Base-by-base conservation (phyloP, 2,113 vertebrate genomes). In the Agapornis roseicollis region DNA sequence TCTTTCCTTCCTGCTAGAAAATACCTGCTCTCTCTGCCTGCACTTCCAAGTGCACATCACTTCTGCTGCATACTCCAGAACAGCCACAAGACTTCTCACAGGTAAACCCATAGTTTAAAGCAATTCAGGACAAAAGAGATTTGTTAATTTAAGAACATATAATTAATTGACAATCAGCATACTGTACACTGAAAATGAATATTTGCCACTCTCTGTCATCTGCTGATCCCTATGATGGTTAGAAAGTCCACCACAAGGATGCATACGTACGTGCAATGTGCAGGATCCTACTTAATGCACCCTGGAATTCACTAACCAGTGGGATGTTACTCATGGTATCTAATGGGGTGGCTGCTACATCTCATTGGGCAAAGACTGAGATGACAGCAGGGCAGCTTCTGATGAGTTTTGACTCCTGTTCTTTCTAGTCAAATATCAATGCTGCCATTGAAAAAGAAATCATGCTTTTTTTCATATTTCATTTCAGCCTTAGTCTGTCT, bases 201-300 rank as follows among this genome's bases (percentile, higher is more conserved):
- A 19, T 12, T 39, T 39, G 25, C 27, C 9, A 13, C 13, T 31
- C 7, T 2, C 31, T 58, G 8, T 15, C 49, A 29, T 17, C 31
- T 11, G 2, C 29, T 65, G 42, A 35, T 31, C 3, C 5, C 29
- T 27, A 9, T 13, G 29, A 10, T 0, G 0, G 17, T 44, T 15
- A 81, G 25, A 61, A 73, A 87, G 10, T 11, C 20, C 33, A 39
- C 2, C 11, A 14, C 2, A 4, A 78, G 31, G 11, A 3, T 74
- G 7, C 7, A 56, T 19, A 66, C 0, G 0, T 5, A 13, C 8
- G 11, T 7, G 12, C 2, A 4, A 73, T 31, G 12, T 39, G 1
- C 14, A 72, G 31, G 23, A 73, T 27, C 28, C 37, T 44, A 35
- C 25, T 14, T 78, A 22, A 35, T 70, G 35, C 49, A 33, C 11